These are phyloP conservation scores for Liasis olivaceus DNA, from an alignment of 2,797 vertebrate genomes.

Conservation along the genomic window DNA sequence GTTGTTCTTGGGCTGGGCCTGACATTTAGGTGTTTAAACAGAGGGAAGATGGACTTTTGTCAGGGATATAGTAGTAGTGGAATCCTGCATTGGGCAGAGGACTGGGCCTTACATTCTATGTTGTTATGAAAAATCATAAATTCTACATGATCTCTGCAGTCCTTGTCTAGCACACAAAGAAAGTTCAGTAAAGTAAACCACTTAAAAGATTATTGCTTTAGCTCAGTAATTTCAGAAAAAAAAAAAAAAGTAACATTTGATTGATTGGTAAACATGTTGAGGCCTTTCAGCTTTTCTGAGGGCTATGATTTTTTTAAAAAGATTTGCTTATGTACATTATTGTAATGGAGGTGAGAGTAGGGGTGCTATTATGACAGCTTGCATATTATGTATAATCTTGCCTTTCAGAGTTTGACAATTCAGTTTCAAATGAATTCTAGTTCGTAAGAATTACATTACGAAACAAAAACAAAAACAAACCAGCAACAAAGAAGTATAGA, in stretches of 20 bases:
- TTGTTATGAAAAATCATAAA: background rate
- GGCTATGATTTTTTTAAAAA: background rate
- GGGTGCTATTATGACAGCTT: background rate
- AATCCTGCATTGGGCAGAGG: too few species aligned
- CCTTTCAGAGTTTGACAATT: slow-evolving; percentile 20
- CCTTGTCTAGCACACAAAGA: background rate
- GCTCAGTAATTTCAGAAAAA: background rate
- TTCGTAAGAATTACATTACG: background rate
- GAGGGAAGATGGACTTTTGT: too few species aligned
- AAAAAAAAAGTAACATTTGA: background rate
- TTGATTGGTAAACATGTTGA: background rate
- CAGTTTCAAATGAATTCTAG: slow-evolving; percentile 1
- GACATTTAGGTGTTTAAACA: too few species aligned
- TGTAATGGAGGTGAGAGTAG: background rate
- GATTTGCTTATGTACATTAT: slow-evolving; percentile 10
- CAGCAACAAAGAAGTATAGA: background rate
- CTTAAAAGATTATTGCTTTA: background rate
- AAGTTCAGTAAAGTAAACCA: slow-evolving; percentile 4
- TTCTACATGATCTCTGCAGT: background rate
- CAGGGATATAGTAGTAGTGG: too few species aligned
- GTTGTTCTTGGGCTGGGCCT: too few species aligned
- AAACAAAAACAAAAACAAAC: background rate
- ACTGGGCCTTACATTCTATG: background rate
- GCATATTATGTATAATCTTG: slow-evolving; percentile 29
- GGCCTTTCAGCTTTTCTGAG: slow-evolving; percentile 7